Evolutionary conservation across 2,113 vertebrate genomes (phyloP).

Genomic region (Pluvialis apricaria): DNA sequence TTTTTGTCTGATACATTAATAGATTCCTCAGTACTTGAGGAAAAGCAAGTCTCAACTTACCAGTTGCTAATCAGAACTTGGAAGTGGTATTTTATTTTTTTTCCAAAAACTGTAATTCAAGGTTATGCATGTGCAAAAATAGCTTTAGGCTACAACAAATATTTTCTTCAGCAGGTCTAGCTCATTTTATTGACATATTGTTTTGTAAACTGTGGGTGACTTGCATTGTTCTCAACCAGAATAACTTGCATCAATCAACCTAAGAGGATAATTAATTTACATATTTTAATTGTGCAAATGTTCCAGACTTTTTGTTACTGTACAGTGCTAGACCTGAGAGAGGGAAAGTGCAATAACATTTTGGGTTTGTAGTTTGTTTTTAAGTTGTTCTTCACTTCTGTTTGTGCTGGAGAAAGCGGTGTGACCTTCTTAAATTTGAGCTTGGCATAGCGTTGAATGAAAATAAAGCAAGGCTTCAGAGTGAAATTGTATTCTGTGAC

Average conservation of each 20-base stretch:
- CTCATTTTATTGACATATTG: constrained; percentile 66
- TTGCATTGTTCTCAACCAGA: constrained; percentile 60
- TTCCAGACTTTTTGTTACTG: neutral
- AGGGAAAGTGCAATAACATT: neutral
- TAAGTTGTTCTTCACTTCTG: neutral
- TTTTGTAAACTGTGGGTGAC: constrained; percentile 66
- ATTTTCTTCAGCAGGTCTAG: constrained; percentile 50
- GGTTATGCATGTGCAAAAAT: constrained; percentile 52
- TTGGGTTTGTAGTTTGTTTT: neutral
- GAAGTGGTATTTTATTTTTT: neutral
- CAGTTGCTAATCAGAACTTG: neutral
- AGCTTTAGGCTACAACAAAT: constrained; percentile 60
- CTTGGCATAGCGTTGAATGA: constrained; percentile 51
- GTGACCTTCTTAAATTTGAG: constrained; percentile 42
- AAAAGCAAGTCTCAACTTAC: constrained; percentile 1
- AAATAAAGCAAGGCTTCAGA: constrained; percentile 61
- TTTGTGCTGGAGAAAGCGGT: neutral
- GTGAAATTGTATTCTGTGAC: constrained; percentile 17
- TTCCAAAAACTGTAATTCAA: constrained; percentile 22
- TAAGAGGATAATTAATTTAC: constrained; percentile 61
- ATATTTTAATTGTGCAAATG: constrained; percentile 57
- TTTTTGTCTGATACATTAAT: constrained; percentile 42
- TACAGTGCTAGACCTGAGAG: neutral
- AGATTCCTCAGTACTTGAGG: constrained; percentile 7
- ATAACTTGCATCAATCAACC: constrained; percentile 58